Base-by-base conservation (phyloP, 2,113 vertebrate species). In the Gymnocephalus cernua region DNA sequence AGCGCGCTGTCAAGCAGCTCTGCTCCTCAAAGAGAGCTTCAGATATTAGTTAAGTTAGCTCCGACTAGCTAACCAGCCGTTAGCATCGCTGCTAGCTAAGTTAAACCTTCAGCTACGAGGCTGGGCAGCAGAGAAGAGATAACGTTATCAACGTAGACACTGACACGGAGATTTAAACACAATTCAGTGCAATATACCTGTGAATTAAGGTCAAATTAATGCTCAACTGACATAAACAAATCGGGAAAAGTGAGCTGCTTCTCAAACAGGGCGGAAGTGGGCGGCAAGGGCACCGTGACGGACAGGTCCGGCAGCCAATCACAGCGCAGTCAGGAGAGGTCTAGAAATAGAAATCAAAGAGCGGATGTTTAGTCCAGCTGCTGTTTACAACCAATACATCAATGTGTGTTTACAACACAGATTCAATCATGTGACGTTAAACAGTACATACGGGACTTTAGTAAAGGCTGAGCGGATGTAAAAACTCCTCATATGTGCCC, bases 241-340 rank as follows among this genome's bases (percentile, higher is more conserved):
- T n/a, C 80, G 66, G n/a, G n/a, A 76, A 62, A 32, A 85, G 57
- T 67, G 16, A 4, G 16, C 66, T 27, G 38, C 59, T 45, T 64
- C 51, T 66, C 56, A 13, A 57, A 19, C 74, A 50, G 84, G 75
- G 65, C 91, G 92, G 94, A 95, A 91, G 84, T 87, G 50, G 91
- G 81, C 78, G 86, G 82, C 29, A 93, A 95, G 92, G 92, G 82
- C 92, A 93, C 32, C 0, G 54, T 90, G 86, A 93, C 15, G 83
- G 93, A 86, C 86, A 79, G 75, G 19, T 9, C 0, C 2, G 2
- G 12, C 48, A 53, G 71, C 93, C 92, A 92, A 91, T 93, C 78
- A 83, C 13, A 45, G 4, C 12, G 10, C 75, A 53, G 89, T 18
- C 1, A 35, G 23, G 29, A 23, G 9, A 19, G 0, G 2, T 0